Conservation (phyloP, 2,113 vertebrate species). For the Copsychus sechellarum region DNA sequence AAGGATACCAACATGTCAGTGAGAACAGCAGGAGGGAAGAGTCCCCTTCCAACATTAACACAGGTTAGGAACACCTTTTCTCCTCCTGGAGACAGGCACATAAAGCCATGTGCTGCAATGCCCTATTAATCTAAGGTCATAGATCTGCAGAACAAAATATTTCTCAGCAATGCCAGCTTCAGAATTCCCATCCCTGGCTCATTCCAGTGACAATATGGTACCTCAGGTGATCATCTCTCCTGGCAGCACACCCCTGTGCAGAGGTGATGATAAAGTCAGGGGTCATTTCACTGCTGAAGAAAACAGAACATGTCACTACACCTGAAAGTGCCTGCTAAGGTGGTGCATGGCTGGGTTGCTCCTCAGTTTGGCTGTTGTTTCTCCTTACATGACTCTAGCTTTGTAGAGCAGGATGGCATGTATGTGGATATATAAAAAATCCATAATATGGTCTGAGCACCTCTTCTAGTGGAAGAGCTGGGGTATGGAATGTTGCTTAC, state of each 20-base stretch:
- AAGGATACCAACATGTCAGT: neutral
- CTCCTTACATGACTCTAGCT: neutral
- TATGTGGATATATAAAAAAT: neutral
- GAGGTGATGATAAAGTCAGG: neutral
- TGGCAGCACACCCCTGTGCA: neutral
- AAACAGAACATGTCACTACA: neutral
- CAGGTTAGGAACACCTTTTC: neutral
- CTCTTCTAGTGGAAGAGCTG: neutral
- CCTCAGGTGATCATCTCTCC: neutral
- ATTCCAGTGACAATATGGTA: neutral
- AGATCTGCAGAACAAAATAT: neutral
- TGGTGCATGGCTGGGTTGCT: neutral
- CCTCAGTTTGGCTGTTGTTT: neutral
- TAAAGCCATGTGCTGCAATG: neutral
- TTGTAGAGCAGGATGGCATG: neutral
- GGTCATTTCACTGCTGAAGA: neutral
- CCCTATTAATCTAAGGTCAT: neutral
- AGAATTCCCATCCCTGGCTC: neutral
- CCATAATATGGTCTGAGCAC: neutral
- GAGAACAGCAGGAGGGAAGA: neutral
- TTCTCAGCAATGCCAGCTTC: neutral
- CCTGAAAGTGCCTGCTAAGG: neutral
- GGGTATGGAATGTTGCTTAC: neutral
- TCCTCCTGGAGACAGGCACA: neutral
- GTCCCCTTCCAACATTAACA: neutral